Conservation (phyloP, 2,797 vertebrate species). For the Toxotes lorentzi region DNA sequence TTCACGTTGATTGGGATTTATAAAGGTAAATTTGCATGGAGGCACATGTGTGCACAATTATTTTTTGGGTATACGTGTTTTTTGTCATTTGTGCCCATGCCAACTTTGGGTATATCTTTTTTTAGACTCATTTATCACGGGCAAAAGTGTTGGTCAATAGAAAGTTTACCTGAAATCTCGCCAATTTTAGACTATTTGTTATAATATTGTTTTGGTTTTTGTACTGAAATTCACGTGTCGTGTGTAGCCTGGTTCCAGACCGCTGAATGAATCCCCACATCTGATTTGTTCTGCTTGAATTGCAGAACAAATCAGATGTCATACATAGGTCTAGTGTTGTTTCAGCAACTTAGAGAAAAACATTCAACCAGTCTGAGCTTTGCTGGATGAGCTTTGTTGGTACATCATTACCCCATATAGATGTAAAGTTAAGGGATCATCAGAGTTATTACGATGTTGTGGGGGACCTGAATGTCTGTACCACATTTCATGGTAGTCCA, state of each 20-base stretch:
- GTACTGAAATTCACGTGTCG: too few species aligned
- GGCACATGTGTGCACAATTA: too few species aligned
- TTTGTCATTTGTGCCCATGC: too few species aligned
- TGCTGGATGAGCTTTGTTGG: background rate
- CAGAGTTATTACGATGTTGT: background rate
- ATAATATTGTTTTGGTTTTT: background rate
- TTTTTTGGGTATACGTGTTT: too few species aligned
- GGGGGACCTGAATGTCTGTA: background rate
- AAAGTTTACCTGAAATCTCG: too few species aligned
- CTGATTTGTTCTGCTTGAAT: background rate
- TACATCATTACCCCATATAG: background rate
- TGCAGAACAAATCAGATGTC: too few species aligned
- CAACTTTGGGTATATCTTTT: too few species aligned
- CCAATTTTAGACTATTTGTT: too few species aligned
- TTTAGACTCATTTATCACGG: too few species aligned
- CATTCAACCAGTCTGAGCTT: background rate
- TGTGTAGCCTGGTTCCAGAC: background rate
- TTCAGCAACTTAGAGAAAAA: background rate
- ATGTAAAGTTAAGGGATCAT: background rate
- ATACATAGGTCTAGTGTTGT: background rate
- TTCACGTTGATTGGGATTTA: too few species aligned
- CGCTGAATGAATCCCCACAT: background rate
- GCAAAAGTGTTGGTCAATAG: too few species aligned
- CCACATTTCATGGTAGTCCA: background rate
- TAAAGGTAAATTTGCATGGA: too few species aligned